Evolutionary conservation across 2,888 invertebrate species (phyloP).

Genomic region (Hypolimnas misippus): DNA sequence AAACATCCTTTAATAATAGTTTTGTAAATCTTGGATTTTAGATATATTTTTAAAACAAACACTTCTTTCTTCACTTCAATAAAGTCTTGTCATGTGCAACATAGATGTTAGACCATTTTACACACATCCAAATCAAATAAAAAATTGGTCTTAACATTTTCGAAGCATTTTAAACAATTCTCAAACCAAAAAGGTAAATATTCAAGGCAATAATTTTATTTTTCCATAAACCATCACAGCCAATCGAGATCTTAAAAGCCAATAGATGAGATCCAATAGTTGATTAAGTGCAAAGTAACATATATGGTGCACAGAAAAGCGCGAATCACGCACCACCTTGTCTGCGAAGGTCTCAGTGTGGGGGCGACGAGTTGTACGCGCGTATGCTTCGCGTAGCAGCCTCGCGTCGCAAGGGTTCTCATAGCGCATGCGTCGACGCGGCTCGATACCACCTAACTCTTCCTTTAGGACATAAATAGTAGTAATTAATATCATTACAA

Average conservation of each 20-base stretch:
- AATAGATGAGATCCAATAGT: background rate
- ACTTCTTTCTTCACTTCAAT: conserved; percentile 18
- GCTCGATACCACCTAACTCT: conserved; percentile 85
- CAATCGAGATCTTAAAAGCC: background rate
- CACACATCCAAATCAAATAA: background rate
- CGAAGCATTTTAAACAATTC: background rate
- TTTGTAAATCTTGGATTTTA: background rate
- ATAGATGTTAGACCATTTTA: conserved; percentile 24
- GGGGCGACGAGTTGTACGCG: conserved; percentile 71
- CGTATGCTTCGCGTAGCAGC: conserved; percentile 75
- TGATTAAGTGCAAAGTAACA: conserved; percentile 31
- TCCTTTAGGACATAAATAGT: conserved; percentile 69
- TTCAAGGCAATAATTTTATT: background rate
- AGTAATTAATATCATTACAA: background rate
- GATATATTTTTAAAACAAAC: too few relatives aligned
- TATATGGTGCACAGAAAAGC: conserved; percentile 36
- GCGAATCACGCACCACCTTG: conserved; percentile 62
- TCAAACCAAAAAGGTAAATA: too few relatives aligned
- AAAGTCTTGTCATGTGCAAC: conserved; percentile 32
- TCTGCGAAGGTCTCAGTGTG: conserved; percentile 80
- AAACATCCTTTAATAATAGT: background rate
- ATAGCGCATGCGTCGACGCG: conserved; percentile 73
- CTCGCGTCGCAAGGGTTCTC: conserved; percentile 76
- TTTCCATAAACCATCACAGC: background rate
- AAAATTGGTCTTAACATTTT: background rate